These are phyloP conservation scores for Pica pica DNA, from an alignment of 2,113 vertebrate species.

Conservation along the genomic window DNA sequence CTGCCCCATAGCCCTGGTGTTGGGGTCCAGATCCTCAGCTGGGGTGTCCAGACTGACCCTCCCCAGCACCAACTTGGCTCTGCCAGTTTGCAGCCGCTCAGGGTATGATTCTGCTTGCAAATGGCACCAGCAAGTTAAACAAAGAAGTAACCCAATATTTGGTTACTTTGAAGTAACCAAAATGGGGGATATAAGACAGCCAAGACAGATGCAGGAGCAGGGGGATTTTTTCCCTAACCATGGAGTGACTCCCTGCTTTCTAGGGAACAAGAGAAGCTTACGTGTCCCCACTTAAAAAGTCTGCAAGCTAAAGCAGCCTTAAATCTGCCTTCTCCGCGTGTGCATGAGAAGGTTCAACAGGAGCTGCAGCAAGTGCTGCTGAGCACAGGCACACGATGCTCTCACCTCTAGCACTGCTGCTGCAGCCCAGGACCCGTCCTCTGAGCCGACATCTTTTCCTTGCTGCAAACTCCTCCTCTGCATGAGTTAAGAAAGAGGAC, in stretches of 20 bases:
- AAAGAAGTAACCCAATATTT: background rate
- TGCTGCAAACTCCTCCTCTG: background rate
- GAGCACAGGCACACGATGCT: background rate
- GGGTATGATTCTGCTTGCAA: background rate
- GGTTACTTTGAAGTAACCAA: background rate
- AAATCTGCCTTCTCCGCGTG: background rate
- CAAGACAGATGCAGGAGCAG: background rate
- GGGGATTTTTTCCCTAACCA: background rate
- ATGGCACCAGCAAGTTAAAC: background rate
- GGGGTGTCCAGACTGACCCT: background rate
- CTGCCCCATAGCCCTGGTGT: rapidly evolving
- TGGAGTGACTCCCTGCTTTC: background rate
- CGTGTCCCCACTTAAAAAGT: rapidly evolving
- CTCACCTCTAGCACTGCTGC: background rate
- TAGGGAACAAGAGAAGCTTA: background rate
- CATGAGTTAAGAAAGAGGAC: background rate
- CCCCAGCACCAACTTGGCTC: rapidly evolving
- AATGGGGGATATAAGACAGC: background rate
- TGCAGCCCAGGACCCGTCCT: background rate
- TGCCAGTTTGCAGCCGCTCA: background rate
- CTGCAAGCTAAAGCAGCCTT: background rate
- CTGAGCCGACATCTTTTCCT: background rate
- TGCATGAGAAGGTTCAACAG: background rate
- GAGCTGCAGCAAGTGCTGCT: background rate
- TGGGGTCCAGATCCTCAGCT: background rate